Evolutionary conservation across 2,888 invertebrate genomes (phyloP).

Genomic region (Podabrus alpinus): DNA sequence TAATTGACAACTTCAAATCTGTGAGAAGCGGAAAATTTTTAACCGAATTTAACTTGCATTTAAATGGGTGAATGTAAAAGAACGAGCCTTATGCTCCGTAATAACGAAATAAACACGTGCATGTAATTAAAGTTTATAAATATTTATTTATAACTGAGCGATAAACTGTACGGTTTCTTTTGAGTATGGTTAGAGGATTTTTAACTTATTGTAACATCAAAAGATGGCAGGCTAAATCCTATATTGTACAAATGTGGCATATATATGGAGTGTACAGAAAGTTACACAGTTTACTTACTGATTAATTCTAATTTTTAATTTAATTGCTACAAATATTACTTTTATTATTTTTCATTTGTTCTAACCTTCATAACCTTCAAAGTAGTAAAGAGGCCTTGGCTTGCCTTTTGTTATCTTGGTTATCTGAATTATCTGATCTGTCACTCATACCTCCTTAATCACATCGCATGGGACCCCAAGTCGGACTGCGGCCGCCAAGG

Average conservation of each 20-base stretch:
- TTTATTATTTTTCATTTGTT: too few relatives aligned
- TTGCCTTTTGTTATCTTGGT: too few relatives aligned
- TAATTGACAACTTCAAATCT: neutral
- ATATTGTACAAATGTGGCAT: too few relatives aligned
- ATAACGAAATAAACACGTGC: neutral
- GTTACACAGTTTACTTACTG: neutral
- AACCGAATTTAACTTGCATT: neutral
- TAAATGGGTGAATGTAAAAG: neutral
- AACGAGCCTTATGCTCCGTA: neutral
- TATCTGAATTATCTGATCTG: too few relatives aligned
- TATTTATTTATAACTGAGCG: conserved; percentile 2
- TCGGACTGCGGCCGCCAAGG: too few relatives aligned
- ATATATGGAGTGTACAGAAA: too few relatives aligned
- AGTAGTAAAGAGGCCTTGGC: too few relatives aligned
- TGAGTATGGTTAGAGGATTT: neutral
- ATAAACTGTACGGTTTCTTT: neutral
- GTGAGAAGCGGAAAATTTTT: neutral
- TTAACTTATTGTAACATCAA: neutral
- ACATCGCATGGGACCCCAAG: too few relatives aligned
- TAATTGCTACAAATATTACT: too few relatives aligned
- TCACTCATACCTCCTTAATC: too few relatives aligned
- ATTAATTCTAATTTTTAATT: too few relatives aligned
- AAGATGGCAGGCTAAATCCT: neutral
- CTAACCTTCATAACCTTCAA: too few relatives aligned
- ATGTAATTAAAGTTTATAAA: neutral